These are phyloP conservation scores for Zaprionus vittiger DNA, from an alignment of 1,140 invertebrate species.

Conservation along the genomic window DNA sequence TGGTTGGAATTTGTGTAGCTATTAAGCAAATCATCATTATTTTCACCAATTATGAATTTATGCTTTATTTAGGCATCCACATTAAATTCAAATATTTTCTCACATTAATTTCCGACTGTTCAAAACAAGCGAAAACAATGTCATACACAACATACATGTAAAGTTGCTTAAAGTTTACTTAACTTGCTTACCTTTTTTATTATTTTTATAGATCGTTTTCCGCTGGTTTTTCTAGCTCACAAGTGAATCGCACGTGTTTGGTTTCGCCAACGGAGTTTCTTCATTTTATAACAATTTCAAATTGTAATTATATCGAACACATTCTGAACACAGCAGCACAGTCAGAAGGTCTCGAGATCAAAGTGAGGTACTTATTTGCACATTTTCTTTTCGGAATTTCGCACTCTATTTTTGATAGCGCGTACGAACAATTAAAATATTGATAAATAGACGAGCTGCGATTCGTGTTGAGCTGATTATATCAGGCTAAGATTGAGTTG, in stretches of 20 bases:
- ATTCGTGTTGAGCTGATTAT: constrained; percentile 58
- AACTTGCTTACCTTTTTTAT: no score
- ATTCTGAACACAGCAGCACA: constrained; percentile 9
- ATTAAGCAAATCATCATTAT: no score
- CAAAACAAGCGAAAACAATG: no score
- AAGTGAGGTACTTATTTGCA: not conserved
- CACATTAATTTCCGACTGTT: no score
- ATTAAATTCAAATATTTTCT: no score
- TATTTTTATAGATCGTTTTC: no score
- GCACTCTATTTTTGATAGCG: constrained; percentile 11
- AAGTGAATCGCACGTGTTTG: not conserved
- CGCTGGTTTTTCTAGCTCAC: not conserved
- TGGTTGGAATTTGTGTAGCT: no score
- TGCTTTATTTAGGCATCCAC: no score
- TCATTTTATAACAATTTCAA: constrained; percentile 49
- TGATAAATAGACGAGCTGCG: constrained; percentile 37
- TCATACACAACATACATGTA: no score
- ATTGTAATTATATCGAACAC: constrained; percentile 8
- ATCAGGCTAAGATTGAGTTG: constrained; percentile 56
- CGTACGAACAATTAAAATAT: constrained; percentile 36
- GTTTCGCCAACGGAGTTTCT: constrained; percentile 51
- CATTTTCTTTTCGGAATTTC: not conserved
- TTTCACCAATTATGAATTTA: no score
- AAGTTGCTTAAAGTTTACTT: no score
- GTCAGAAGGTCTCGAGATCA: not conserved